Evolutionary conservation across 23 tunicate genomes (phyloP), one percentile per base, ranked within the genome.

Genomic region (Halocynthia roretzi): DNA sequence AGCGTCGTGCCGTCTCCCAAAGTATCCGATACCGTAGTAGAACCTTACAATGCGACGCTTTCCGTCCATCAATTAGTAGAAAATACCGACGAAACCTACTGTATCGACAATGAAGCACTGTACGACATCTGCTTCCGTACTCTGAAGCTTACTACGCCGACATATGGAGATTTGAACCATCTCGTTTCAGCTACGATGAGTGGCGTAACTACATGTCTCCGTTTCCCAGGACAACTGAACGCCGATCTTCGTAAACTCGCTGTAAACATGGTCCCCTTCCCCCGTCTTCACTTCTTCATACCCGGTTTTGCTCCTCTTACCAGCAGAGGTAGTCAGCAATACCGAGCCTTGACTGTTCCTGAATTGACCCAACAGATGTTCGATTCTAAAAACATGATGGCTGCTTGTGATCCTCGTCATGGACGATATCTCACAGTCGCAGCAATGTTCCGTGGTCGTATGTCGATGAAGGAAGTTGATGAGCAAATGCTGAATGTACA

Each of bases 301-400:
- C 95, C 95, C 48, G 95, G 95, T 0, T 88, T 88, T 50, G 95
- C 95, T 56, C 95, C 95, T 0, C 85, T 88, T 31, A 88, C 95
- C 71, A 83, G 87, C 77, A 68, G 95, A 65, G 95, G 95, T 75
- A 77, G 84, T 70, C 95, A 88, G 63, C 95, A 88, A 56, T 88
- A 88, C 90, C 88, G 98, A 12, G 94, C 94, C 81, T 83, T 93
- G 51, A 93, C 90, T 61, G 98, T 93, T 5, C 98, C 98, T 54
- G 98, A 93, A 72, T 95, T 93, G 57, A 93, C 98, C 86, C 93
- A 87, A 65, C 98, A 88, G 66, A 88, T 88, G 95, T 88, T 88
- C 71, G 95, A 88, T 54, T 80, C 95, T 76, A 88, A 88, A 60
- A 88, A 88, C 80, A 88, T 88, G 95, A 88, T 88, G 95, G 95